Conservation (phyloP, 2,888 invertebrate species). For the Polydrusus tereticollis region DNA sequence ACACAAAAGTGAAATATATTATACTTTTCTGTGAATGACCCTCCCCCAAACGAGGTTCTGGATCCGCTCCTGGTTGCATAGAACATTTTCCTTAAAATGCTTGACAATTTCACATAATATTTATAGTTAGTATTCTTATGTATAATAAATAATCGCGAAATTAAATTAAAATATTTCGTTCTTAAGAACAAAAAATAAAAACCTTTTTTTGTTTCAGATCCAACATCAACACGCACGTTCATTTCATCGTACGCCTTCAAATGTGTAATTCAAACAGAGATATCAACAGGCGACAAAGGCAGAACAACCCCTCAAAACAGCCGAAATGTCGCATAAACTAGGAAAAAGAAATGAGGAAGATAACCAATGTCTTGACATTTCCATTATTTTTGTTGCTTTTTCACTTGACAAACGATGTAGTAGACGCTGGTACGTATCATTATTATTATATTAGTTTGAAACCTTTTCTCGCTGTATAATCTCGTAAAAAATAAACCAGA, state of each 20-base stretch:
- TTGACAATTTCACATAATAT: no score
- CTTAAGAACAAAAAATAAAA: neutral
- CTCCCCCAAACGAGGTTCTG: no score
- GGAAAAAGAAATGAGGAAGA: slow-evolving; percentile 60
- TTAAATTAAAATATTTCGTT: no score
- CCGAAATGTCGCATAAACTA: slow-evolving; percentile 60
- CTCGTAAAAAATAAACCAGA: neutral
- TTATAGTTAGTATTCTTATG: no score
- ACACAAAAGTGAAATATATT: no score
- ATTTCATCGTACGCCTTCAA: slow-evolving; percentile 6
- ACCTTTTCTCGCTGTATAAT: neutral
- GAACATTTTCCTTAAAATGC: no score
- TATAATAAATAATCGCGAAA: no score
- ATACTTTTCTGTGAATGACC: no score
- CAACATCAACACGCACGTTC: neutral
- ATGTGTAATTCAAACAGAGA: slow-evolving; percentile 4
- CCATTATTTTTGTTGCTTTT: slow-evolving; percentile 56
- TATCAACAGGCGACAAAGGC: slow-evolving; percentile 14
- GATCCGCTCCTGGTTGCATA: no score
- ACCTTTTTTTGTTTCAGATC: neutral
- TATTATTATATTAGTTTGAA: neutral
- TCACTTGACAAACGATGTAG: slow-evolving; percentile 51
- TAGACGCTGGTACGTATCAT: slow-evolving; percentile 53
- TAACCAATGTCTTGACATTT: slow-evolving; percentile 56
- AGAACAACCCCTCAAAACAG: slow-evolving; percentile 1